Base-by-base conservation (phyloP, 1,140 invertebrate species). In the Littorina saxatilis region DNA sequence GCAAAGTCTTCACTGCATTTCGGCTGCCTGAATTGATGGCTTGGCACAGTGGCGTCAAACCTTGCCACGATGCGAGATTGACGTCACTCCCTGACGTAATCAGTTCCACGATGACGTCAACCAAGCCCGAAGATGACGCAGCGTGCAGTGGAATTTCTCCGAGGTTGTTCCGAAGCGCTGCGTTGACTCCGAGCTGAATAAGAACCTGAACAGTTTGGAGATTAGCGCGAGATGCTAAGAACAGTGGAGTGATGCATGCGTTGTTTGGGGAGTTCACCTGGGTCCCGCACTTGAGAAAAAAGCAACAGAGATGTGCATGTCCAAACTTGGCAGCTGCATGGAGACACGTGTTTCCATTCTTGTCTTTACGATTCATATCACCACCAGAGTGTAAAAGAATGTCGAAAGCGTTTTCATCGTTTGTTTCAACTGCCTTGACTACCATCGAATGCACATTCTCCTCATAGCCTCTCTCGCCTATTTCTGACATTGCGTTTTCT, bases 61-160 rank as follows among this genome's bases (percentile, higher is more conserved):
- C 75, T 11, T 55, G 50, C 50, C 1, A 9, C 9, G 2, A 55
- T 11, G 4, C 20, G 1, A 32, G 52, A 39, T 77, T 52, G 52
- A 77, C 75, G 75, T 77, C 75, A 61, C 35, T 32, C 2, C 75
- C 75, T 52, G 47, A 77, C 55, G 75, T 27, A 77, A 77, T 77
- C 20, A 77, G 50, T 27, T 13, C 32, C 1, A 35, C 29, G 23
- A 77, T 77, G 75, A 77, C 75, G 52, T 77, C 52, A 0, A 50
- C 50, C 3, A 58, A 39, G 17, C 75, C 75, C 4, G 55, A 77
- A n/a, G 75, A 77, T 32, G 75, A 32, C 50, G 75, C 75, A 13
- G 75, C 75, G 32, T 77, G 75, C 35, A 77, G n/a, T 0, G 75
- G 9, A 50, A 52, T 77, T 39, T 77, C 50, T 17, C 75, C 75